phyloP scores from a whole-genome alignment of 2,113 vertebrate genomes.

The Callocephalon fimbriatum region DNA sequence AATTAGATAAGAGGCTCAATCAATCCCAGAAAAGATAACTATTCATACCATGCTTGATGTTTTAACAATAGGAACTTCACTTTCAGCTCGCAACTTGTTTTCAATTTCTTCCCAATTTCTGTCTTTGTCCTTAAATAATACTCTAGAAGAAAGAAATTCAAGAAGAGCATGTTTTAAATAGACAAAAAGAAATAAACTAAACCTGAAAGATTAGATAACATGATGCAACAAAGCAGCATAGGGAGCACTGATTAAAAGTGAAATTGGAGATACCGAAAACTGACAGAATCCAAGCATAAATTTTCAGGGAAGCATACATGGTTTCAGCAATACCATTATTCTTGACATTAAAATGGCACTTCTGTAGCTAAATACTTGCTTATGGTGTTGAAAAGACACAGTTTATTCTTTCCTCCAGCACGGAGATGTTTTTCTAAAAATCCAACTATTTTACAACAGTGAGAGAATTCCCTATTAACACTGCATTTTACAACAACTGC shows the following conservation, averaged over 20 bases:
- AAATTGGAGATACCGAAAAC: neutral
- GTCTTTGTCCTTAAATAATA: slow-evolving; percentile 97
- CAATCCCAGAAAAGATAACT: neutral
- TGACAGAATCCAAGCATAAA: neutral
- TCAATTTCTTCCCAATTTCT: slow-evolving; percentile 98
- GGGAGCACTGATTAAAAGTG: neutral
- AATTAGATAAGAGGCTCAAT: neutral
- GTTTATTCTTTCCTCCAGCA: neutral
- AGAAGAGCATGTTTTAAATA: neutral
- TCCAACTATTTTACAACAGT: neutral
- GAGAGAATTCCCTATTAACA: neutral
- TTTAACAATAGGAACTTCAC: slow-evolving; percentile 94
- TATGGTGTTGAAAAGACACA: neutral
- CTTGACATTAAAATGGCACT: neutral
- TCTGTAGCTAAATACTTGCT: neutral
- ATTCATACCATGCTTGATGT: slow-evolving; percentile 93
- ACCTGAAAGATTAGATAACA: neutral
- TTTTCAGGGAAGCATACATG: neutral
- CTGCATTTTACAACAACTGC: neutral
- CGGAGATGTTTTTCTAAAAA: neutral
- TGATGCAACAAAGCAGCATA: neutral
- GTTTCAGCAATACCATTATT: neutral
- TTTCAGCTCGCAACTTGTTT: slow-evolving; percentile 90
- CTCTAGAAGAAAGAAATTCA: slow-evolving; percentile 79
- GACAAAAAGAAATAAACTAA: neutral